These are phyloP conservation scores for Alfaro cultratus DNA, from an alignment of 2,797 vertebrate genomes.

Conservation along the genomic window DNA sequence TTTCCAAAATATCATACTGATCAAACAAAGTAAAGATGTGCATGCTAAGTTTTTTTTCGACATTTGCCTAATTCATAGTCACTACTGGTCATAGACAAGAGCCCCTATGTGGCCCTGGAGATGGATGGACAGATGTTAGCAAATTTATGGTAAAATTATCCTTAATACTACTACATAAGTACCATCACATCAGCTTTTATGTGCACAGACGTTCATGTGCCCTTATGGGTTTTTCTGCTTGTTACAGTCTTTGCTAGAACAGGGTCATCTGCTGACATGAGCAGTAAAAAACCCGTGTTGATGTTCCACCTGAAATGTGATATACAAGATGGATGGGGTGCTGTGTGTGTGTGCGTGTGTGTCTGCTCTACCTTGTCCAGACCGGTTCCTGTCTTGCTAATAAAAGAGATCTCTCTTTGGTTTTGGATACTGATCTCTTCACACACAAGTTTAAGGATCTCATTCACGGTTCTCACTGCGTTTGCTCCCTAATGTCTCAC, in stretches of 20 bases:
- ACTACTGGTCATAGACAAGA: not conserved
- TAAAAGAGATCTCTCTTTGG: conserved; percentile 81
- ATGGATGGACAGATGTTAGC: not conserved
- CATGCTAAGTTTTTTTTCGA: not conserved
- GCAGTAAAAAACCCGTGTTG: conserved; percentile 58
- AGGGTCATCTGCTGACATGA: conserved; percentile 57
- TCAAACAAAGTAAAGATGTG: not conserved
- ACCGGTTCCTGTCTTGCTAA: conserved; percentile 74
- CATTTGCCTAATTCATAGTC: not conserved
- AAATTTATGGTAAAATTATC: not conserved
- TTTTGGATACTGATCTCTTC: conserved; percentile 77
- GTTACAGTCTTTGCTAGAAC: conserved; percentile 46
- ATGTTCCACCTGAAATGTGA: conserved; percentile 69
- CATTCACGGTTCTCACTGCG: conserved; percentile 82
- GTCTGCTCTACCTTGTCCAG: conserved; percentile 63
- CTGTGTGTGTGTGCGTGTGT: conserved; percentile 16
- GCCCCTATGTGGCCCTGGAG: not conserved
- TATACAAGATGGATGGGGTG: conserved; percentile 41
- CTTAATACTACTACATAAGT: not conserved
- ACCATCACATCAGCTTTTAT: not conserved
- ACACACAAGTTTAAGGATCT: conserved; percentile 78
- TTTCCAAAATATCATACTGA: not conserved
- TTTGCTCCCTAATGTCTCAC: conserved; percentile 82
- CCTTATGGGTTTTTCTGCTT: not conserved
- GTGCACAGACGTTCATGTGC: not conserved